Base-by-base conservation (phyloP, 2,888 invertebrate species). In the Troides oblongomaculatus region DNA sequence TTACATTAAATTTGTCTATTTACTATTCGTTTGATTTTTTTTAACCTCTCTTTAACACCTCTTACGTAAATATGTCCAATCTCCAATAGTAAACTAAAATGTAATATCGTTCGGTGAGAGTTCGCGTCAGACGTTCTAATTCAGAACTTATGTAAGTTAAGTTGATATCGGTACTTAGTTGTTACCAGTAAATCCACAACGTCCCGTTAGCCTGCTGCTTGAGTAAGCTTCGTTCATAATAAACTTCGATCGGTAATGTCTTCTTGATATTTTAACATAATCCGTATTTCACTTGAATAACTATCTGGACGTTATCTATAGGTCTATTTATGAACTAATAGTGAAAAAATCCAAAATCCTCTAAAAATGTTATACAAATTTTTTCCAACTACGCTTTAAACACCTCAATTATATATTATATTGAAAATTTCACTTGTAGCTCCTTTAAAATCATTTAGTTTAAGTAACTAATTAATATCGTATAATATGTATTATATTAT, bases 1-100 rank as follows among this genome's bases (percentile, higher is more conserved):
- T 88, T 91, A 92, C 90, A 91, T 89, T 91, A 89, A 90, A 88
- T 90, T 88, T 89, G 83, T 89, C 87, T 91, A 89, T 90, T 92
- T 89, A 86, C 86, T 90, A 80, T 81, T 77, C 72, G 80, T 83
- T 84, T 87, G 84, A 82, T 73, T 84, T 84, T 81, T 56, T 57
- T 10, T 64, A 50, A 10, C 6, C n/a, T n/a, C n/a, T 1, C 17
- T 30, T 59, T 23, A 6, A 30, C 14, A 59, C 18, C 30, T 59
- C 30, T 59, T 12, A 58, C 6, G 3, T n/a, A n/a, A 4, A n/a
- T n/a, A n/a, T 53, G 6, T 18, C 6, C n/a, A 7, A 50, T 53
- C 53, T n/a, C 53, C 6, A 53, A 46, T 3, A n/a, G n/a, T 53
- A n/a, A 53, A 53, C 18, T 53, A n/a, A n/a, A n/a, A 53, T 53